Conservation (phyloP, 2,113 vertebrate genomes). For the Phaethornis superciliosus region DNA sequence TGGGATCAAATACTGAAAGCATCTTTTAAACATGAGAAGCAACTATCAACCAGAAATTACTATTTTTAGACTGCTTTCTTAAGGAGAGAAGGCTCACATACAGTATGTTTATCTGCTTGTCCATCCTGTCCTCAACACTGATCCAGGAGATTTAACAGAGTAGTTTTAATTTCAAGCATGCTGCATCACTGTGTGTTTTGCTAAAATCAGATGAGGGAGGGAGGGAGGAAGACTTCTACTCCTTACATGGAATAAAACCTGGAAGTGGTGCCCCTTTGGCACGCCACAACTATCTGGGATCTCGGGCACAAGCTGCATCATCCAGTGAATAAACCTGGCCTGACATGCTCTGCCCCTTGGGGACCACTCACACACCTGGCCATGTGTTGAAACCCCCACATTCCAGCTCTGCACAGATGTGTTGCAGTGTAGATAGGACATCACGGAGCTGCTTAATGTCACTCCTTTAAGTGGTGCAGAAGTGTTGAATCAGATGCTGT, state of each 20-base stretch:
- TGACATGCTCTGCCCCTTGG: not conserved
- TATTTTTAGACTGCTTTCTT: not conserved
- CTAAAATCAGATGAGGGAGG: not conserved
- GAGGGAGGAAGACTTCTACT: not conserved
- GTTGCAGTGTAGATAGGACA: rapidly evolving
- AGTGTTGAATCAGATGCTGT: rapidly evolving
- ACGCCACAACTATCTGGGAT: not conserved
- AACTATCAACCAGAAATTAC: not conserved
- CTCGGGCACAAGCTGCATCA: not conserved
- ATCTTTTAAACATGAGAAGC: not conserved
- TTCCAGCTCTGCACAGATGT: not conserved
- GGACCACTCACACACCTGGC: not conserved
- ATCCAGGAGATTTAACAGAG: not conserved
- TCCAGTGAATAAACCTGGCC: too few species aligned
- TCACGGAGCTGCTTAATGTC: not conserved
- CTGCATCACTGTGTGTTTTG: not conserved
- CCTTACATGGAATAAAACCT: too few species aligned
- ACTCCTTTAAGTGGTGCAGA: not conserved
- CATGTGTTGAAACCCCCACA: not conserved
- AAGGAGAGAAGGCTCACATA: not conserved
- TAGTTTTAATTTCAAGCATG: not conserved
- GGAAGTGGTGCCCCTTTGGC: rapidly evolving
- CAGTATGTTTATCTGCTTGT: not conserved
- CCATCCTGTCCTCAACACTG: not conserved
- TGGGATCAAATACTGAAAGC: not conserved